A percentile compares a stretch with the other conserved stretches of the same genome.
phyloP scores from a whole-genome alignment of 2,113 vertebrate species.

The Ceyx margarethae region DNA sequence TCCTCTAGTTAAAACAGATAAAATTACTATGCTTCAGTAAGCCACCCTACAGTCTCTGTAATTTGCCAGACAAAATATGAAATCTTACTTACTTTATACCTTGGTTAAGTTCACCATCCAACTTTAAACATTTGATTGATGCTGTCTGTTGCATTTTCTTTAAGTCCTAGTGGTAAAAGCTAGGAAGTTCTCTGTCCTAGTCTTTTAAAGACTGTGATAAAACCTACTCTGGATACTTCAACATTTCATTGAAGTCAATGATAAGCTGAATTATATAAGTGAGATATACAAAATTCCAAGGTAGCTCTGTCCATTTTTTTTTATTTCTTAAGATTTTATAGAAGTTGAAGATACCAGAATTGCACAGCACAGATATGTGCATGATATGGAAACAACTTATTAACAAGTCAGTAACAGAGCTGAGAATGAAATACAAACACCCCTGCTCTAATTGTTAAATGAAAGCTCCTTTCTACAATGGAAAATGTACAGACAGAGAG shows the following conservation, averaged over 20 bases:
- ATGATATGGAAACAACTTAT: neutral
- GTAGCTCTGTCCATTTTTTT: neutral
- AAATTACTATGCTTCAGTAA: neutral
- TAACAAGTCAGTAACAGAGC: neutral
- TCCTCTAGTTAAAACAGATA: neutral
- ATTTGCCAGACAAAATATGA: neutral
- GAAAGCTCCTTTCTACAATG: neutral
- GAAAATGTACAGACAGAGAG: neutral
- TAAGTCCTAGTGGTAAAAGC: neutral
- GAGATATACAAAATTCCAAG: neutral
- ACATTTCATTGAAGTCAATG: neutral
- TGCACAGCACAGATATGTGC: neutral
- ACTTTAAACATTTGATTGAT: neutral
- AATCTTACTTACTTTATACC: neutral
- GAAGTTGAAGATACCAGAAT: neutral
- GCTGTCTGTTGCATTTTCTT: neutral
- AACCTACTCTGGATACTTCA: neutral
- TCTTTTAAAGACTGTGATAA: neutral
- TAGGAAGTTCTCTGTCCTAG: neutral
- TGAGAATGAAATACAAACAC: neutral
- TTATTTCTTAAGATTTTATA: neutral
- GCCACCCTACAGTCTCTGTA: neutral
- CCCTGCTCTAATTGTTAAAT: neutral
- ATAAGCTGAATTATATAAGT: neutral
- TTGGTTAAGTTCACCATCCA: neutral